Evolutionary conservation across 2,888 invertebrate genomes (phyloP).

Genomic region (Dysmachus trigonus): DNA sequence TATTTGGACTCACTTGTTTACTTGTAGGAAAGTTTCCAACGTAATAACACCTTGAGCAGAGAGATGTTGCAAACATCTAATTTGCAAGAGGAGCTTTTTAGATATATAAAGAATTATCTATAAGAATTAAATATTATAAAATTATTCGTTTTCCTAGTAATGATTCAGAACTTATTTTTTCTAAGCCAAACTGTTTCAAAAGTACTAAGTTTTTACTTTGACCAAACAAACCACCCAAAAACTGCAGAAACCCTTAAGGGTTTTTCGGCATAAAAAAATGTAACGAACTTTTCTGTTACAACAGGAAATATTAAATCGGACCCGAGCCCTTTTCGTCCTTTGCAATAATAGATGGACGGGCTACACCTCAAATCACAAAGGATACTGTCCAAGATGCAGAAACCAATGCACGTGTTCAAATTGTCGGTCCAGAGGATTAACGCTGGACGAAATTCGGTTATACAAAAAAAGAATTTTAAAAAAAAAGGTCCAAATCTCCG

Average conservation of each 20-base stretch:
- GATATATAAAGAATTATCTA: too few species aligned
- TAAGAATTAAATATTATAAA: too few species aligned
- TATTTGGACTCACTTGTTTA: too few species aligned
- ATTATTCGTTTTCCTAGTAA: too few species aligned
- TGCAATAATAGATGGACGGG: constrained; percentile 4
- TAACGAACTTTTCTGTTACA: constrained; percentile 16
- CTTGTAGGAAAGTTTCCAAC: too few species aligned
- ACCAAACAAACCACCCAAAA: not conserved
- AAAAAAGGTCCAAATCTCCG: not conserved
- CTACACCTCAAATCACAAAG: constrained; percentile 1
- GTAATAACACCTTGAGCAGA: too few species aligned
- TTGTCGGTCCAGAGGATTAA: not conserved
- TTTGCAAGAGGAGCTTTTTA: too few species aligned
- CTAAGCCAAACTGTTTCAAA: not conserved
- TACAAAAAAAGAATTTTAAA: not conserved
- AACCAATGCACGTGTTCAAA: constrained; percentile 34
- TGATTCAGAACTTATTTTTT: too few species aligned
- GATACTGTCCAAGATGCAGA: not conserved
- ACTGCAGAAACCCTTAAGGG: not conserved
- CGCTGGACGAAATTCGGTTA: not conserved
- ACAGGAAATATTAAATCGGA: constrained; percentile 32
- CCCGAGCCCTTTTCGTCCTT: not conserved
- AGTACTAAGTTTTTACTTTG: not conserved
- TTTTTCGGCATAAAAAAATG: not conserved
- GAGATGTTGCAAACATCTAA: too few species aligned